These are phyloP conservation scores for Ceratosolen fusciceps DNA, from an alignment of 1,140 invertebrate species.

Conservation along the genomic window DNA sequence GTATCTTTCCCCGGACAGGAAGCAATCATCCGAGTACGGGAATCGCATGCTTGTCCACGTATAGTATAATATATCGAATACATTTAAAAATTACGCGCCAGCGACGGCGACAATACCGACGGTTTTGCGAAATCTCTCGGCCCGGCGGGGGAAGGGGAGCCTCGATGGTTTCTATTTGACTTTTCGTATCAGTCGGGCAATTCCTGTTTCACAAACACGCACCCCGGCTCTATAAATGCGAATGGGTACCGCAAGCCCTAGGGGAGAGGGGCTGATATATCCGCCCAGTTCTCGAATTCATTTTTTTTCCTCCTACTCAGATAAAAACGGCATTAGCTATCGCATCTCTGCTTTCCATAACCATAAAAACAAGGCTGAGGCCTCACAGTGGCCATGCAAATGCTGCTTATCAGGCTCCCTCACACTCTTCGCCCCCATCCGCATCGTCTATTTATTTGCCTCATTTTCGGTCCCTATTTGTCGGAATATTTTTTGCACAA, in stretches of 20 bases:
- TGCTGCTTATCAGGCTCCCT: constrained; percentile 14
- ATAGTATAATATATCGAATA: too few species aligned
- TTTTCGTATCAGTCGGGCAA: not conserved
- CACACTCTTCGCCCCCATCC: not conserved
- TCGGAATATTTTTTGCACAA: not conserved
- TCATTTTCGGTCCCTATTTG: not conserved
- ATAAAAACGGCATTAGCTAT: constrained; percentile 34
- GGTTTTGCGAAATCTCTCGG: too few species aligned
- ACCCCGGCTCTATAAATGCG: constrained; percentile 15
- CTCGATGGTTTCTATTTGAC: not conserved
- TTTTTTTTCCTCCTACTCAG: constrained; percentile 8
- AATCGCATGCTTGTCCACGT: too few species aligned
- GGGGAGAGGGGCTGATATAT: constrained; percentile 1
- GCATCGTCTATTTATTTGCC: not conserved
- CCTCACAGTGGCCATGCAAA: constrained; percentile 16
- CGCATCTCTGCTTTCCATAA: constrained; percentile 21
- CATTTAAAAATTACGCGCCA: too few species aligned
- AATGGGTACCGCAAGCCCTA: not conserved
- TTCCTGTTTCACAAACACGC: not conserved
- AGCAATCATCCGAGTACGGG: too few species aligned
- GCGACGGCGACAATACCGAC: too few species aligned
- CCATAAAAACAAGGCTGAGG: constrained; percentile 22
- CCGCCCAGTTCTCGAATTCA: not conserved
- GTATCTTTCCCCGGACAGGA: too few species aligned
- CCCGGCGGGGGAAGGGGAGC: too few species aligned